Evolutionary conservation across 2,797 vertebrate genomes (phyloP), one percentile per base, ranked within the genome.

Genomic region (Manis crassicaudata): DNA sequence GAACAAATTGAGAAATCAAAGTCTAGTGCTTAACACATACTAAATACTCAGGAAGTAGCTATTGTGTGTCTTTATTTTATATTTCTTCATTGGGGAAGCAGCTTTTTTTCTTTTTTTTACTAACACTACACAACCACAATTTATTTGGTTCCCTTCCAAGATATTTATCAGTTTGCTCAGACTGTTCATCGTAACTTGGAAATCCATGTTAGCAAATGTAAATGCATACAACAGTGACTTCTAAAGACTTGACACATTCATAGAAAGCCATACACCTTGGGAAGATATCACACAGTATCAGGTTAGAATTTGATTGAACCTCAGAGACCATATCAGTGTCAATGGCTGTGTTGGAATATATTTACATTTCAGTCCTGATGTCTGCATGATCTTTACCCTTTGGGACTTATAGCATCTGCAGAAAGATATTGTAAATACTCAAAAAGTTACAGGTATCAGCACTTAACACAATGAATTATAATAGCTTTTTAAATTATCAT

Each of bases 361-460:
- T 92, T 87, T 92, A 13, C 37, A 65, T 50, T 93, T 81, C 91
- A 90, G 4, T 60, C 72, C 12, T 67, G 16, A 8, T 50, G 4
- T 40, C 21, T 89, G 3, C n/a, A n/a, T 67, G 40, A n/a, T 60
- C 56, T 76, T 72, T 89, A 35, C 0, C 0, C 0, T 23, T 94
- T 94, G n/a, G 46, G 11, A 77, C 6, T 0, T 90, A 84, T 70
- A 43, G 9, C 50, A 88, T 75, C 50, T 96, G 23, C 16, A 50
- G 75, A 91, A 10, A 75, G 23, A 91, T 23, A 79, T 84, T 62
- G 92, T 83, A 95, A 95, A 60, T 73, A 56, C 18, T 63, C 60
- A 50, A 50, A 65, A 73, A 72, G 8, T 62, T 83, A 60, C 1
- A 80, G 14, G 37, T 58, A 70, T 60, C 37, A 70, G 4, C 6